Base-by-base conservation (phyloP, 2,113 vertebrate genomes). In the Crocuta crocuta region DNA sequence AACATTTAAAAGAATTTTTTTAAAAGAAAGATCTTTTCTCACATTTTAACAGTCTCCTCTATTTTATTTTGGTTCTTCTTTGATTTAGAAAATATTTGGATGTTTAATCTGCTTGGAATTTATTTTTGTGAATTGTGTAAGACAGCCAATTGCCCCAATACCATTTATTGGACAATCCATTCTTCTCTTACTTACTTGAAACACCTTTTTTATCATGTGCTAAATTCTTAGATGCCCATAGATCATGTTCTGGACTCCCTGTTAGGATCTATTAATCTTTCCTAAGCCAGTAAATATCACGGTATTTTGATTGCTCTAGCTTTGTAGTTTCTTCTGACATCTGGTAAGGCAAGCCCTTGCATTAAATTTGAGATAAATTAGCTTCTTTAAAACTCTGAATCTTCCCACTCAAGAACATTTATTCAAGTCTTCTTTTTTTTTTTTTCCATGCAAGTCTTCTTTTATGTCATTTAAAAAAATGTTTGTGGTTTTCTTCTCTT, bases 51-150 rank as follows among this genome's bases (percentile, higher is more conserved):
- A 48, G 39, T 39, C 39, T 55, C 58, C 45, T 92, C 50, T 39
- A 70, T 50, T 91, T 82, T 95, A 65, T 90, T 85, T 78, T 86
- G n/a, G n/a, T 50, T 86, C 48, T 55, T 55, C 17, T 84, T 50
- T 50, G 65, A 43, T 61, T 91, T 95, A 97, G 55, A 91, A 94
- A 95, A 87, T 71, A 82, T 91, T 94, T 95, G 35, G 45, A 70
- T 48, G 4, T 53, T 91, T 87, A 50, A 48, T 81, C 26, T 50
- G 61, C 26, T 23, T 66, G 33, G 26, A 70, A 35, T 84, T 94
- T 88, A 39, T 79, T 88, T 88, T 73, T 89, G 35, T 84, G 83
- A 96, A 80, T 85, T 78, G 21, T 80, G n/a, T 79, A 21, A 89
- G 16, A 33, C 89, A 83, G 24, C n/a, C 31, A 39, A 0, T 74